phyloP scores from a whole-genome alignment of 2,113 vertebrate genomes.

The Malaclemys terrapin region DNA sequence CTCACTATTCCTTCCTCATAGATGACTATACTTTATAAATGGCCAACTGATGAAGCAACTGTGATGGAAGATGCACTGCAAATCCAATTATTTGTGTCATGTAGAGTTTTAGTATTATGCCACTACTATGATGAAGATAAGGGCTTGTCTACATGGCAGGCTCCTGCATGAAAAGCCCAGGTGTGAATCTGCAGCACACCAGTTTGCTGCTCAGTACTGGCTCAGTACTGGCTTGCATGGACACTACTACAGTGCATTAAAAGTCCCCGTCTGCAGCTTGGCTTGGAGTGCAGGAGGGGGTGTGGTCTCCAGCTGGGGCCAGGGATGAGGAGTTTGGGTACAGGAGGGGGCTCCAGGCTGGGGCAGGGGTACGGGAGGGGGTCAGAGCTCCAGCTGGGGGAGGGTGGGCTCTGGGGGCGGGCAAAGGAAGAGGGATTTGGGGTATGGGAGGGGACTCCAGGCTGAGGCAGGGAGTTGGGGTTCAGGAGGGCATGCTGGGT shows the following conservation, averaged over 20 bases:
- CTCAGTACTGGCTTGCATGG: background rate
- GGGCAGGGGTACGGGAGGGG: too few species aligned
- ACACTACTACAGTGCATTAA: background rate
- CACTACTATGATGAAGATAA: background rate
- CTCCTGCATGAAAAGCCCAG: background rate
- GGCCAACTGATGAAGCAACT: background rate
- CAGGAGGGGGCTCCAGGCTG: too few species aligned
- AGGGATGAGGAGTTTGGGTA: too few species aligned
- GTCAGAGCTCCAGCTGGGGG: too few species aligned
- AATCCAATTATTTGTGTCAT: background rate
- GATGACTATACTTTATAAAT: background rate
- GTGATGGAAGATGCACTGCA: fast-evolving
- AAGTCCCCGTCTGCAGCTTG: background rate
- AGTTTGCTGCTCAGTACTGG: background rate
- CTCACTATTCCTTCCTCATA: background rate
- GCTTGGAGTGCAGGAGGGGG: background rate
- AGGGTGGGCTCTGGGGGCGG: too few species aligned
- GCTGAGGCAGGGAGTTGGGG: too few species aligned
- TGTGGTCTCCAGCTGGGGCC: too few species aligned
- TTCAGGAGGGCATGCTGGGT: too few species aligned
- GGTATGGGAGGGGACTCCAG: too few species aligned
- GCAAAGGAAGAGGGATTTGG: too few species aligned
- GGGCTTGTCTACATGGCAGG: background rate
- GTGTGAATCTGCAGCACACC: too few species aligned
- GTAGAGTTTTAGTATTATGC: background rate